Percentiles rank a stretch among this genome's conserved stretches.
phyloP scores from a whole-genome alignment of 2,113 vertebrate genomes.

The Leptocoma aspasia region DNA sequence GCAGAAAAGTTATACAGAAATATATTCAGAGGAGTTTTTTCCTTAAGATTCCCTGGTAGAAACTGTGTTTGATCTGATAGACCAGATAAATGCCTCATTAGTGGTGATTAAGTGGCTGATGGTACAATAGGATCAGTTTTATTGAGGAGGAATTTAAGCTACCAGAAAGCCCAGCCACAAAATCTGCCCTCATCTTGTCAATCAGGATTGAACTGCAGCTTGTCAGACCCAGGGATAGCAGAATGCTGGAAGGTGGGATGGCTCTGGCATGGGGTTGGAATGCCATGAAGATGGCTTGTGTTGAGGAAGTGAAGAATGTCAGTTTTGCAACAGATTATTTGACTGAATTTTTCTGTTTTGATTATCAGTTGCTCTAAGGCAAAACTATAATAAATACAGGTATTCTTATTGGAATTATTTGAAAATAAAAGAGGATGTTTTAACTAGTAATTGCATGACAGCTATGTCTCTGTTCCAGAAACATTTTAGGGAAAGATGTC shows the following conservation, averaged over 20 bases:
- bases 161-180: too few species aligned
- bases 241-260: neutral
- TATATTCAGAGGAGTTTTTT: neutral
- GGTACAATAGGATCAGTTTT: neutral
- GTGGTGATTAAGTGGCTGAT: neutral
- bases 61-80: neutral
- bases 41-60: neutral
- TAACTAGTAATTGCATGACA: neutral
- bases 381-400: neutral
- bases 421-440: neutral
- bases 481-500: neutral
- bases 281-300: rapidly evolving
- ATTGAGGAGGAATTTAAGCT: neutral
- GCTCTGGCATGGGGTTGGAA: neutral
- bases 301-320: neutral
- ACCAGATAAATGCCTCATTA: neutral
- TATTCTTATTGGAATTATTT: neutral
- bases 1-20: neutral
- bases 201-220: neutral
- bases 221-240: rapidly evolving
- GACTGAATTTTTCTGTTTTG: neutral
- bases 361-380: neutral
- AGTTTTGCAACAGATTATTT: neutral
- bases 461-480: neutral
- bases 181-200: neutral